phyloP scores from a whole-genome alignment of 2,888 invertebrate genomes.

The Tyria jacobaeae region DNA sequence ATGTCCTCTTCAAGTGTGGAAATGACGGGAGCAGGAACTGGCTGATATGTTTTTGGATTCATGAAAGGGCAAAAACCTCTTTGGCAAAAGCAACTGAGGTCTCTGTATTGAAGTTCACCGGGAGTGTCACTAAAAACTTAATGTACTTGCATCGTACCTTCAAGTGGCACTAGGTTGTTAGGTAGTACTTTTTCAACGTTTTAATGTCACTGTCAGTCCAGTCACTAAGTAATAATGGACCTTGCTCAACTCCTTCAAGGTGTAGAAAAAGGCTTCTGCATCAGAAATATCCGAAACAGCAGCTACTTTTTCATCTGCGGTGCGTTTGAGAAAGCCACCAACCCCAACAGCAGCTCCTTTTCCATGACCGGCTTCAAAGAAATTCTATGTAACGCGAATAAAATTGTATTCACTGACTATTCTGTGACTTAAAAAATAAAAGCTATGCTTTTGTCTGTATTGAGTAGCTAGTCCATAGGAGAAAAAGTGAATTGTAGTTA shows the following conservation, averaged over 20 bases:
- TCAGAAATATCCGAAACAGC: constrained; percentile 8
- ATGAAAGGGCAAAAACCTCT: constrained; percentile 9
- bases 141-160: constrained; percentile 10
- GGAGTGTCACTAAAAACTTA: constrained; percentile 13
- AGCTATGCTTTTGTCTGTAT: constrained; percentile 16
- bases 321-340: constrained; percentile 8
- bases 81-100: constrained; percentile 17
- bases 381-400: constrained; percentile 14
- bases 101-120: constrained; percentile 7
- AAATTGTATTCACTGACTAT: constrained; percentile 12
- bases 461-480: constrained; percentile 16
- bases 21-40: constrained; percentile 6
- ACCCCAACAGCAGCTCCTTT: no score
- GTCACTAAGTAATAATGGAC: constrained; percentile 2
- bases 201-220: constrained; percentile 6
- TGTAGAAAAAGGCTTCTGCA: constrained; percentile 4
- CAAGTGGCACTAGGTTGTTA: constrained; percentile 3
- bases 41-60: constrained; percentile 14
- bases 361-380: constrained; percentile 17
- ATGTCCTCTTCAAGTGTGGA: neutral
- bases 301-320: constrained; percentile 5
- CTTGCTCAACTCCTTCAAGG: constrained; percentile 4
- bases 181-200: constrained; percentile 3
- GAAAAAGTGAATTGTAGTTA: constrained; percentile 12
- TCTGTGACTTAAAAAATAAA: constrained; percentile 9